A percentile compares a stretch with the other conserved stretches of the same genome.
Evolutionary conservation across 2,113 vertebrate genomes (phyloP).

Genomic region (Gymnogyps californianus): DNA sequence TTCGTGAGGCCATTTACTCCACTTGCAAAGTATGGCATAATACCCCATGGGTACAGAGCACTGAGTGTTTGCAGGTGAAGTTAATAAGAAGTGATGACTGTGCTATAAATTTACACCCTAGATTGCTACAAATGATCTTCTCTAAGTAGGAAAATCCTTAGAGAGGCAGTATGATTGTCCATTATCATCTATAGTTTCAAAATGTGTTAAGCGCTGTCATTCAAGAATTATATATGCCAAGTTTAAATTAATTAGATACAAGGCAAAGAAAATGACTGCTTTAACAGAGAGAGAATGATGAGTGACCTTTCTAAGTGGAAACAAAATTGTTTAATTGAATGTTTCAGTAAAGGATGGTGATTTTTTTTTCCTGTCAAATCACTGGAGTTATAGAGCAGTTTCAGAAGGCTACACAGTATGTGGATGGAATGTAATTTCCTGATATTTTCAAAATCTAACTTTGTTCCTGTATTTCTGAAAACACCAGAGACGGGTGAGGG

Average conservation of each 20-base stretch:
- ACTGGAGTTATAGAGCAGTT: neutral
- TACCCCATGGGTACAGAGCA: neutral
- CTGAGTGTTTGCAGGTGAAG: neutral
- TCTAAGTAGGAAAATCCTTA: neutral
- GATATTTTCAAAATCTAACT: neutral
- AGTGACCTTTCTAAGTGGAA: neutral
- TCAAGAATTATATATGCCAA: neutral
- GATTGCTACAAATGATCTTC: neutral
- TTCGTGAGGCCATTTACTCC: neutral
- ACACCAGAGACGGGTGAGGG: accelerated
- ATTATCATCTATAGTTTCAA: neutral
- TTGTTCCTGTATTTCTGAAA: neutral
- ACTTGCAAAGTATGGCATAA: neutral
- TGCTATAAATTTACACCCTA: neutral
- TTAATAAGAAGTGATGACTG: neutral
- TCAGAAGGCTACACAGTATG: neutral
- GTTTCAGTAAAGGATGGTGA: neutral
- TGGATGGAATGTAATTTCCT: neutral
- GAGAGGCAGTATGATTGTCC: neutral
- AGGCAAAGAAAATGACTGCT: neutral
- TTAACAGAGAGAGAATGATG: neutral
- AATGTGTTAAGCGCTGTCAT: neutral
- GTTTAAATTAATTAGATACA: conserved; percentile 10
- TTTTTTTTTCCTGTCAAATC: neutral
- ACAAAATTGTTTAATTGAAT: conserved; percentile 20